These are phyloP conservation scores for Aspidiotus rigidus DNA, from an alignment of 2,888 invertebrate genomes.

Conservation along the genomic window DNA sequence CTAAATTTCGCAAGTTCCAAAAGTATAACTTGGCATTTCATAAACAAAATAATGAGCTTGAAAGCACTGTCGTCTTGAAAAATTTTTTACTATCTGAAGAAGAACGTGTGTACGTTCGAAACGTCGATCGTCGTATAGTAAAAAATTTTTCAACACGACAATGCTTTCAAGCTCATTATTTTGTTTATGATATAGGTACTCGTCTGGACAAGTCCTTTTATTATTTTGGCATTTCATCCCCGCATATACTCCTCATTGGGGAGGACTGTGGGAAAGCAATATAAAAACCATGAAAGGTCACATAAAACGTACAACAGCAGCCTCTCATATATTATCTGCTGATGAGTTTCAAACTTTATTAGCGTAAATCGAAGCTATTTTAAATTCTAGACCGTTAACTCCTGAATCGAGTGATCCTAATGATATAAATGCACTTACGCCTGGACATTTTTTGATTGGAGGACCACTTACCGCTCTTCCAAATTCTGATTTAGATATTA, in stretches of 20 bases:
- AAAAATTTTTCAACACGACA: too few species aligned
- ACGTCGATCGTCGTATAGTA: too few species aligned
- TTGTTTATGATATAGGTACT: too few species aligned
- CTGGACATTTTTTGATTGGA: conserved; percentile 41
- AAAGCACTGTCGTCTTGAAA: too few species aligned
- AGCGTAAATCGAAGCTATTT: conserved; percentile 39
- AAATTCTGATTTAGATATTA: conserved; percentile 37
- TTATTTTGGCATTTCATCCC: not conserved
- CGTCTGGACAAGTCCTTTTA: too few species aligned
- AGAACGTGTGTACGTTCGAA: too few species aligned
- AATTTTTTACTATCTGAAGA: too few species aligned
- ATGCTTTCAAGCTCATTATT: too few species aligned
- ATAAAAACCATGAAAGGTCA: conserved; percentile 1
- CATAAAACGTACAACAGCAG: not conserved
- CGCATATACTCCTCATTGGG: conserved; percentile 5
- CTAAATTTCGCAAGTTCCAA: not conserved
- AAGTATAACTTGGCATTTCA: too few species aligned
- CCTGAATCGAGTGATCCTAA: conserved; percentile 37
- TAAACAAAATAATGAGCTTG: too few species aligned
- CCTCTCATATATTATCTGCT: conserved; percentile 37
- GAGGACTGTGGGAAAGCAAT: conserved; percentile 13
- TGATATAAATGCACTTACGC: conserved; percentile 40
- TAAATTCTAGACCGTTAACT: conserved; percentile 40
- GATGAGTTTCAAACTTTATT: conserved; percentile 40
- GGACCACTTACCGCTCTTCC: conserved; percentile 37